Percentiles rank a stretch among this genome's conserved stretches.
These are phyloP conservation scores for Fulmarus glacialis DNA, from an alignment of 2,113 vertebrate genomes.

Conservation along the genomic window DNA sequence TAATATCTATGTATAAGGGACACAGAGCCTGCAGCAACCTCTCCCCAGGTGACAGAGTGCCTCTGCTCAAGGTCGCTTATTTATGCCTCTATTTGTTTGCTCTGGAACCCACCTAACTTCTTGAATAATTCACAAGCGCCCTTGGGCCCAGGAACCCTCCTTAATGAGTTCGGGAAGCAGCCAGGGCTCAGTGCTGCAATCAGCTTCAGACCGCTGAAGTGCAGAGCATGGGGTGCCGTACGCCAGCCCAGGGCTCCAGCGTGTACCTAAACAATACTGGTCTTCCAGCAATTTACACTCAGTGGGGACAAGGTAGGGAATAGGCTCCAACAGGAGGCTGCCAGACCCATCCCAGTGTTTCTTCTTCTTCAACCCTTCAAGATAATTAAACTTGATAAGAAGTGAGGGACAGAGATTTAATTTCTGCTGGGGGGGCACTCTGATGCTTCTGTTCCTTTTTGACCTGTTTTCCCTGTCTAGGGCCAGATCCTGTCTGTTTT, in stretches of 20 bases:
- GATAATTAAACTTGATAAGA: not conserved
- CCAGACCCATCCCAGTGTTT: not conserved
- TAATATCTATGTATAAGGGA: not conserved
- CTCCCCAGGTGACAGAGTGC: not conserved
- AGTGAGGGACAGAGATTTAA: not conserved
- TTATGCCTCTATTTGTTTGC: not conserved
- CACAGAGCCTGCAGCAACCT: not conserved
- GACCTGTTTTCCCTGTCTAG: not conserved
- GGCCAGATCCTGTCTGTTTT: not conserved
- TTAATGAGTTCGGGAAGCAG: not conserved
- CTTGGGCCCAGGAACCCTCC: not conserved
- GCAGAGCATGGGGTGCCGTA: not conserved
- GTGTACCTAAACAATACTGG: not conserved
- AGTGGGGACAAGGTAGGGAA: not conserved
- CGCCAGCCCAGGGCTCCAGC: not conserved
- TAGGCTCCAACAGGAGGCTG: not conserved
- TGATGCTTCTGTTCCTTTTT: not conserved
- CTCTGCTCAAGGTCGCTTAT: not conserved
- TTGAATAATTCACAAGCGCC: not conserved
- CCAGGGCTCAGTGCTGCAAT: slow-evolving; percentile 16
- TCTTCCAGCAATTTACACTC: not conserved
- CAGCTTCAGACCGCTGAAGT: not conserved
- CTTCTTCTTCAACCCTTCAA: not conserved
- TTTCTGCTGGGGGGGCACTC: not conserved
- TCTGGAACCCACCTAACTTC: not conserved